These are phyloP conservation scores for Drosophila lacicola DNA, from an alignment of 2,888 invertebrate species.

Conservation along the genomic window DNA sequence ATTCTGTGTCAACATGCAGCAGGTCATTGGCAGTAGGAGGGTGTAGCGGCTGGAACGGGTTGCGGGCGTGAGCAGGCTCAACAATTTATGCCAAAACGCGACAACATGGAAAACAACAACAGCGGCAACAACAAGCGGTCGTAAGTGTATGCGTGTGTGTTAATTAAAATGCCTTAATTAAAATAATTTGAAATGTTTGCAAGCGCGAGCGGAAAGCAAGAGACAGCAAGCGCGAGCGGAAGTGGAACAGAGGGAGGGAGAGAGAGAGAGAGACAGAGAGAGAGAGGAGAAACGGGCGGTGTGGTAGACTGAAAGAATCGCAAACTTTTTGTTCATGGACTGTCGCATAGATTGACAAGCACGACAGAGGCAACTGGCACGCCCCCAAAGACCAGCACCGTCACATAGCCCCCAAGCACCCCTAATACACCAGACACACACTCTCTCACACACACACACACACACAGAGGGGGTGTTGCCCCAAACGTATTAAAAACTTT, in stretches of 20 bases:
- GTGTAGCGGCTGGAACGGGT: background rate
- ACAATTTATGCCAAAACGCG: slow-evolving; percentile 67
- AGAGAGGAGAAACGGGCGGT: slow-evolving; percentile 3
- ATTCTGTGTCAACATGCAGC: slow-evolving; percentile 74
- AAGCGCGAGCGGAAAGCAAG: slow-evolving; percentile 9
- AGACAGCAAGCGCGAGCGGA: slow-evolving; percentile 1
- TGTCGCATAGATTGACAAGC: slow-evolving; percentile 69
- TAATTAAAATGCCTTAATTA: slow-evolving; percentile 78
- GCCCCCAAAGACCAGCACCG: slow-evolving; percentile 29
- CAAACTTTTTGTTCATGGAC: slow-evolving; percentile 55
- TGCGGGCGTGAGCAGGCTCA: slow-evolving; percentile 10
- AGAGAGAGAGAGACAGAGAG: slow-evolving; percentile 1
- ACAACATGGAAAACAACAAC: slow-evolving; percentile 41
- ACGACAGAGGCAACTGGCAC: slow-evolving; percentile 57
- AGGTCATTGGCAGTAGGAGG: slow-evolving; percentile 12
- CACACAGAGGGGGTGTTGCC: slow-evolving; percentile 19
- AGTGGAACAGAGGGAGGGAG: slow-evolving; percentile 14
- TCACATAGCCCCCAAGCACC: slow-evolving; percentile 6
- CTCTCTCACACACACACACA: slow-evolving; percentile 2
- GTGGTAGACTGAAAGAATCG: slow-evolving; percentile 11
- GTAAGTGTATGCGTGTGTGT: slow-evolving; percentile 54
- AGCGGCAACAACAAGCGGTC: slow-evolving; percentile 21
- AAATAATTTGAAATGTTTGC: slow-evolving; percentile 64
- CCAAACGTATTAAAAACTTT: slow-evolving; percentile 78
- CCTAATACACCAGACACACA: slow-evolving; percentile 23